Percentiles rank a stretch among this genome's conserved stretches.
These are phyloP conservation scores for Chrysomela aeneicollis DNA, from an alignment of 2,888 invertebrate genomes.

Conservation along the genomic window DNA sequence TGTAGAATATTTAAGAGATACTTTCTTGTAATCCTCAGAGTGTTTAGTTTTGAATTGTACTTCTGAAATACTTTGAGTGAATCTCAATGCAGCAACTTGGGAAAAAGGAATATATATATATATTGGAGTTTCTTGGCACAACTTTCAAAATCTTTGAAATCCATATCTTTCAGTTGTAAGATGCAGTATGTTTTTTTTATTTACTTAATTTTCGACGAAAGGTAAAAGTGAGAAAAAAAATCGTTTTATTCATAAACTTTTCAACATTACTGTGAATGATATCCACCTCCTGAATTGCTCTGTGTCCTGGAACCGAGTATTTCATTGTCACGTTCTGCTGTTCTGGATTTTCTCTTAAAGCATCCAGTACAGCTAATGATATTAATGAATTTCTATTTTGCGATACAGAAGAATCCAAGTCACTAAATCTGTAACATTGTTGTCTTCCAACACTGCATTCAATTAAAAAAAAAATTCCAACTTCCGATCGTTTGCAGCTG, in stretches of 20 bases:
- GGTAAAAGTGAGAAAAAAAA: too few relatives aligned
- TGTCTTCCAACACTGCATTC: slow-evolving; percentile 34
- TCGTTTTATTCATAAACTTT: slow-evolving; percentile 31
- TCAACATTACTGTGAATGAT: slow-evolving; percentile 42
- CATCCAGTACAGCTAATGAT: slow-evolving; percentile 37
- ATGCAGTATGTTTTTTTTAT: slow-evolving; percentile 28
- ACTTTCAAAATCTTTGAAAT: slow-evolving; percentile 32
- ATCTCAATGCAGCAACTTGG: slow-evolving; percentile 24
- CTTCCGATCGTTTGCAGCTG: too few relatives aligned
- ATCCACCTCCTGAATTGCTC: slow-evolving; percentile 45
- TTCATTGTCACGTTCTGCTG: slow-evolving; percentile 28
- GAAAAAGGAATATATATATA: slow-evolving; percentile 26
- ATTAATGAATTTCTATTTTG: slow-evolving; percentile 37
- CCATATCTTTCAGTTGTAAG: slow-evolving; percentile 29
- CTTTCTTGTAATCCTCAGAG: slow-evolving; percentile 19
- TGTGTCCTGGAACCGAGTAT: slow-evolving; percentile 42
- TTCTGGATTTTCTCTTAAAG: slow-evolving; percentile 36
- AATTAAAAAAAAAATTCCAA: too few relatives aligned
- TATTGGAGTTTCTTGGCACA: slow-evolving; percentile 27
- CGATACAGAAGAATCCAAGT: slow-evolving; percentile 40
- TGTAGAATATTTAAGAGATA: too few relatives aligned
- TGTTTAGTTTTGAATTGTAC: slow-evolving; percentile 8
- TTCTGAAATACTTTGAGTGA: slow-evolving; percentile 20
- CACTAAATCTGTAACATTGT: slow-evolving; percentile 37
- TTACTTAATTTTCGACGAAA: too few relatives aligned